These are phyloP conservation scores for Pseudopleuronectes americanus DNA, from an alignment of 2,797 vertebrate species.

Conservation along the genomic window DNA sequence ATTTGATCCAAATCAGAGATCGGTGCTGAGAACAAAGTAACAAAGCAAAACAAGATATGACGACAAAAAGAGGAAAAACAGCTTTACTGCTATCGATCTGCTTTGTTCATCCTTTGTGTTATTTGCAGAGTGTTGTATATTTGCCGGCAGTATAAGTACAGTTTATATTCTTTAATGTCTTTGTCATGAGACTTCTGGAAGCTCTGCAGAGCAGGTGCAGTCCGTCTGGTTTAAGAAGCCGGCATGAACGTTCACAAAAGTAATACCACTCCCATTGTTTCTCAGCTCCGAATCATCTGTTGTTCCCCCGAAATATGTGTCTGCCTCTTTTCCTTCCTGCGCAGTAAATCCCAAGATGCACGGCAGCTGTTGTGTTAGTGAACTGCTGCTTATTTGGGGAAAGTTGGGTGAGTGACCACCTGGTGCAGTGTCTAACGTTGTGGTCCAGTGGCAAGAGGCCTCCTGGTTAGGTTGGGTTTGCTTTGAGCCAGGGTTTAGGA, in stretches of 20 bases:
- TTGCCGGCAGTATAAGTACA: background rate
- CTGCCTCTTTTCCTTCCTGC: slow-evolving; percentile 40
- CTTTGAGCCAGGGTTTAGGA: slow-evolving; percentile 46
- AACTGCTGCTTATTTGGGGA: slow-evolving; percentile 28
- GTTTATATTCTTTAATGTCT: background rate
- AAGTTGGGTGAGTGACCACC: slow-evolving; percentile 56
- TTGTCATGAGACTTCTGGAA: slow-evolving; percentile 74
- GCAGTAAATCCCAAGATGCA: slow-evolving; percentile 29
- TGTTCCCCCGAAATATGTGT: slow-evolving; percentile 16
- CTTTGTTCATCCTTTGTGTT: background rate
- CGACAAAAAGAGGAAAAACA: background rate
- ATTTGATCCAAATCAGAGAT: background rate
- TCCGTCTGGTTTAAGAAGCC: slow-evolving; percentile 50
- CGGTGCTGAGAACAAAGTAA: background rate
- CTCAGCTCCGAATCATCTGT: slow-evolving; percentile 56
- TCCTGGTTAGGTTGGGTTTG: slow-evolving; percentile 22
- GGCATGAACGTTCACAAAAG: slow-evolving; percentile 71
- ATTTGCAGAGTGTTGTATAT: background rate
- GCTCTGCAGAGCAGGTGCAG: slow-evolving; percentile 35
- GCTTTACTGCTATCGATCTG: slow-evolving; percentile 14
- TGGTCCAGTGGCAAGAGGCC: slow-evolving; percentile 43
- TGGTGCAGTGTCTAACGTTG: slow-evolving; percentile 34
- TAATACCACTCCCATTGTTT: slow-evolving; percentile 57
- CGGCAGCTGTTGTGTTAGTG: slow-evolving; percentile 31
- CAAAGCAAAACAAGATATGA: slow-evolving; percentile 5